A percentile compares a stretch with the other conserved stretches of the same genome.
phyloP scores from a whole-genome alignment of 2,797 vertebrate genomes.

The Rhinichthys osculus region DNA sequence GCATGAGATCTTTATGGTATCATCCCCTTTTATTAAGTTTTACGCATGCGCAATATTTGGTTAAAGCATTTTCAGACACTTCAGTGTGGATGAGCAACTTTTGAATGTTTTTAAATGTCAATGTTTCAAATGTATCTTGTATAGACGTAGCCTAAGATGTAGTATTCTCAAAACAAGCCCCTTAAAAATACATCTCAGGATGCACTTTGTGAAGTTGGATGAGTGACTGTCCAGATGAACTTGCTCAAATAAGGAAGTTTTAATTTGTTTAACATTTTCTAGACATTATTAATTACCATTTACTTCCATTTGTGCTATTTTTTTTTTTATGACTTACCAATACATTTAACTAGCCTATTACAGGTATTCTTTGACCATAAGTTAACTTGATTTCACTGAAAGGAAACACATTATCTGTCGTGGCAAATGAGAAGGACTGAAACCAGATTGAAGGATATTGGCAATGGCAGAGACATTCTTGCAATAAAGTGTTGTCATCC shows the following conservation, averaged over 20 bases:
- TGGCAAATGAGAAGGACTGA: not conserved
- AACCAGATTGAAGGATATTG: not conserved
- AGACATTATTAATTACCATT: not conserved
- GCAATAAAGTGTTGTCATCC: not conserved
- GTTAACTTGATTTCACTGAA: not conserved
- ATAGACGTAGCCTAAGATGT: too few relatives aligned
- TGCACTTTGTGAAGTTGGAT: not conserved
- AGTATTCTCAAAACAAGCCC: too few relatives aligned
- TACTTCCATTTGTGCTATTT: too few relatives aligned
- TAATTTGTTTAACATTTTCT: not conserved
- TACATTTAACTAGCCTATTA: too few relatives aligned
- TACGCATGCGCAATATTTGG: too few relatives aligned
- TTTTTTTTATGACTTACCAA: not conserved
- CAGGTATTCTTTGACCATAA: not conserved
- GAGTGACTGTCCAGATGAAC: not conserved
- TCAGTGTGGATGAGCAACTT: too few relatives aligned
- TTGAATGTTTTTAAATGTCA: too few relatives aligned
- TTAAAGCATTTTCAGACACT: too few relatives aligned
- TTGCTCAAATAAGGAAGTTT: not conserved
- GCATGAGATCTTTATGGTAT: too few relatives aligned
- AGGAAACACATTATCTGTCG: not conserved
- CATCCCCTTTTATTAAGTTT: too few relatives aligned
- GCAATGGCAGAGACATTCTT: not conserved
- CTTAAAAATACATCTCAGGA: not conserved
- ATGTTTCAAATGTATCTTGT: too few relatives aligned